Conservation (phyloP, 2,888 invertebrate genomes). For the Lobophora halterata region DNA sequence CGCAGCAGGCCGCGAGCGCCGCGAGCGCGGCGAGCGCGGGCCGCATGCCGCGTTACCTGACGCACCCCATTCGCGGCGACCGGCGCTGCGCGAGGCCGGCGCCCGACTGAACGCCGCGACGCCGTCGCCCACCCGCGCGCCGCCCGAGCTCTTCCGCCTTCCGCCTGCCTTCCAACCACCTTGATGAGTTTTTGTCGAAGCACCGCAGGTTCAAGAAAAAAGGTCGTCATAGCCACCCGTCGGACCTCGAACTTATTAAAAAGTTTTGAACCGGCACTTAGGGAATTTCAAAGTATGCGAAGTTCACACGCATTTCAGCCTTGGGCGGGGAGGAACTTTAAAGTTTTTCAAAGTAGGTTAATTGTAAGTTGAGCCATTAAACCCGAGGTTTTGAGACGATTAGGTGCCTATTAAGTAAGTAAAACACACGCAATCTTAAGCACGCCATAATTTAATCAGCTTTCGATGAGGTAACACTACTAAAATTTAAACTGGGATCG, state of each 20-base stretch:
- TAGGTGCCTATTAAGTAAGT: slow-evolving; percentile 7
- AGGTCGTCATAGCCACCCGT: slow-evolving; percentile 49
- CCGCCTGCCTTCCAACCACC: too few species aligned
- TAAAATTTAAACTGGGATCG: slow-evolving; percentile 4
- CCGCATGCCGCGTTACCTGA: slow-evolving; percentile 73
- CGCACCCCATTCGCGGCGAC: slow-evolving; percentile 61
- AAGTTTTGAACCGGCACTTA: slow-evolving; percentile 33
- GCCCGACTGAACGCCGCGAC: slow-evolving; percentile 73
- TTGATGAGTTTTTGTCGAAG: slow-evolving; percentile 61
- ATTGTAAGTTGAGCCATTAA: slow-evolving; percentile 17
- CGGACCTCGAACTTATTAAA: slow-evolving; percentile 48
- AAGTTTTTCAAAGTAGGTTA: slow-evolving; percentile 10
- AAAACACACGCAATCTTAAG: slow-evolving; percentile 23
- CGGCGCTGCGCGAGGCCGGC: slow-evolving; percentile 75
- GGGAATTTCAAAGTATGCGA: slow-evolving; percentile 18
- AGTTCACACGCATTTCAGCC: slow-evolving; percentile 22
- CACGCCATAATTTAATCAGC: slow-evolving; percentile 26
- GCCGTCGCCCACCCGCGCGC: slow-evolving; percentile 37
- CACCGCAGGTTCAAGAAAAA: slow-evolving; percentile 41
- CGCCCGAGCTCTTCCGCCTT: slow-evolving; percentile 25
- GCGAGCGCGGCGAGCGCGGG: slow-evolving; percentile 75
- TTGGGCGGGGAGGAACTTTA: slow-evolving; percentile 13
- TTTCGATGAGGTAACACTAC: slow-evolving; percentile 13
- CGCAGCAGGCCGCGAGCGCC: slow-evolving; percentile 56
- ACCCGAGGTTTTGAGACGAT: slow-evolving; percentile 21